These are phyloP conservation scores for Diplogasteroides magnus DNA, from an alignment of 1,140 invertebrate species.

Conservation along the genomic window DNA sequence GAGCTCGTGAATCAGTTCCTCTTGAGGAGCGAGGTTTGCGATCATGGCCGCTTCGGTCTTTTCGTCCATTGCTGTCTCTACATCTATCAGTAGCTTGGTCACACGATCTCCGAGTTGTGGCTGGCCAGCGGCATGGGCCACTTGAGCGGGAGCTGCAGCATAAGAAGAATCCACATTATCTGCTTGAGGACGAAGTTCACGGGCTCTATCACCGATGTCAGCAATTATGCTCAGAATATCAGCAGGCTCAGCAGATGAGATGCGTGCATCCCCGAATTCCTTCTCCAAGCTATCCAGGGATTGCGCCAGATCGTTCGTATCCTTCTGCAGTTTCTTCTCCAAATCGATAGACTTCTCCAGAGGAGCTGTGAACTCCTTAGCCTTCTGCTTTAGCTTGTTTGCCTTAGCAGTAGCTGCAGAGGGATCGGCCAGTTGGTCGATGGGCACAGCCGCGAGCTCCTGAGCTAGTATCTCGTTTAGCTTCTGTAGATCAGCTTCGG, in stretches of 20 bases:
- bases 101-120: not conserved
- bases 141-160: not conserved
- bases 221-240: not conserved
- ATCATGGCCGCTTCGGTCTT: constrained; percentile 12
- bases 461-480: not conserved
- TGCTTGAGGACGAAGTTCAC: not conserved
- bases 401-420: not conserved
- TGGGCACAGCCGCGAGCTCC: not conserved
- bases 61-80: not conserved
- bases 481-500: not conserved
- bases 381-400: constrained; percentile 16
- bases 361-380: constrained; percentile 12
- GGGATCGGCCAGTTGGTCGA: not conserved
- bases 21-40: constrained; percentile 20
- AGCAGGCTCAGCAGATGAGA: not conserved
- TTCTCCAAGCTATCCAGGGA: constrained; percentile 17
- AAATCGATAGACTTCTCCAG: constrained; percentile 17
- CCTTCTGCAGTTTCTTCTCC: constrained; percentile 7
- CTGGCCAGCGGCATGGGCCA: not conserved
- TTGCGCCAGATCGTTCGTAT: constrained; percentile 1
- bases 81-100: not conserved
- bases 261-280: constrained; percentile 13
- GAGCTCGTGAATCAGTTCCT: constrained; percentile 14
- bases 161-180: not conserved
- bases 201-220: not conserved